Conservation (phyloP, 1,140 invertebrate genomes). For the Drosophila murphyi region DNA sequence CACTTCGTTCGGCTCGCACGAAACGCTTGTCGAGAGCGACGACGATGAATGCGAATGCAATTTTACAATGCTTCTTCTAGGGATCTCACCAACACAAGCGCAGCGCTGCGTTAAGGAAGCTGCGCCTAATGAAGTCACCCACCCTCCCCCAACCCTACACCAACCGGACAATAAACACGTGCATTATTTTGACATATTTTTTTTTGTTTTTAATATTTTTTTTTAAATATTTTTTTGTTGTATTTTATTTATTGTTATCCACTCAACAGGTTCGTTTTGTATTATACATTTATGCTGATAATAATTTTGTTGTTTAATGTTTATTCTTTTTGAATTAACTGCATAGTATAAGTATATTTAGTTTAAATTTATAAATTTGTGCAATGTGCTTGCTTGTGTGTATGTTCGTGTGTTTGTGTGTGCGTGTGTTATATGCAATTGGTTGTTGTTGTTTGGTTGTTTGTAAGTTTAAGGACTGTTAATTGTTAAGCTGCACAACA, state of each 20-base stretch:
- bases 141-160: background rate
- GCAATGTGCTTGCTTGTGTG: slow-evolving; percentile 27
- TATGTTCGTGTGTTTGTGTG: slow-evolving; percentile 20
- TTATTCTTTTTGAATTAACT: slow-evolving; percentile 56
- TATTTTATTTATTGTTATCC: slow-evolving; percentile 46
- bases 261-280: slow-evolving; percentile 65
- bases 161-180: slow-evolving; percentile 40
- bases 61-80: background rate
- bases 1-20: background rate
- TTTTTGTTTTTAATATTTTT: slow-evolving; percentile 47
- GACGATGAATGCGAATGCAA: background rate
- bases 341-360: slow-evolving; percentile 45
- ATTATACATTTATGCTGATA: slow-evolving; percentile 64
- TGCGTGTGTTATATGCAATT: slow-evolving; percentile 45
- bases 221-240: slow-evolving; percentile 39
- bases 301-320: slow-evolving; percentile 42
- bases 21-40: background rate
- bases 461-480: slow-evolving; percentile 19
- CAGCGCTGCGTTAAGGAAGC: slow-evolving; percentile 12
- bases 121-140: background rate
- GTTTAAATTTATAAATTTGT: slow-evolving; percentile 55
- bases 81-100: background rate
- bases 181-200: slow-evolving; percentile 31
- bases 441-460: background rate
- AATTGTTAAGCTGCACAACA: slow-evolving; percentile 51